Evolutionary conservation across 1,140 invertebrate species (phyloP).

Genomic region (Drosophila pachea): DNA sequence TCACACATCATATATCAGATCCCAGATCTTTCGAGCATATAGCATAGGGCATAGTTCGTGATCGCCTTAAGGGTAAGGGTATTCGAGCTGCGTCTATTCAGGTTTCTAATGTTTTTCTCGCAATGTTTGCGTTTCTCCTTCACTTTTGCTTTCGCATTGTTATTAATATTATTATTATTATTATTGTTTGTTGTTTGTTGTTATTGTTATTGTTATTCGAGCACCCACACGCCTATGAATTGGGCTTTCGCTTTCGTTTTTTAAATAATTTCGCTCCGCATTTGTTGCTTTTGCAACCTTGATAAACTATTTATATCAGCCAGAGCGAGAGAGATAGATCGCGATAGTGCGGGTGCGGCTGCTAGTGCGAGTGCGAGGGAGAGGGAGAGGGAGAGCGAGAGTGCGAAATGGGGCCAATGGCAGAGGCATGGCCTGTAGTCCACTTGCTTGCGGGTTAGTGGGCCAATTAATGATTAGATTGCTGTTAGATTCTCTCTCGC

Average conservation of each 20-base stretch:
- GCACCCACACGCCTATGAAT: conserved; percentile 39
- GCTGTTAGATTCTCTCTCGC: background rate
- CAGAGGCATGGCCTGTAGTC: conserved; percentile 27
- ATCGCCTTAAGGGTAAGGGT: background rate
- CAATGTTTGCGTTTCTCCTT: background rate
- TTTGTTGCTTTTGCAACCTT: conserved; percentile 59
- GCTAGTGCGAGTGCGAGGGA: too few relatives aligned
- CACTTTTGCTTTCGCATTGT: background rate
- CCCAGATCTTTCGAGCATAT: too few relatives aligned
- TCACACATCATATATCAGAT: too few relatives aligned
- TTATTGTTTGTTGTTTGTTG: background rate
- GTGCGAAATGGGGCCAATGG: conserved; percentile 65
- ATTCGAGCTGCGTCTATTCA: background rate
- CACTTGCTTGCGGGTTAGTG: conserved; percentile 75
- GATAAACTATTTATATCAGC: conserved; percentile 77
- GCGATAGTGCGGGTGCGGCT: too few relatives aligned
- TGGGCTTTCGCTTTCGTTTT: conserved; percentile 46
- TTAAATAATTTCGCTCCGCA: conserved; percentile 24
- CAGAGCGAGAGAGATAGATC: conserved; percentile 1
- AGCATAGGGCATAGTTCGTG: too few relatives aligned
- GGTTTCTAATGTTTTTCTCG: background rate
- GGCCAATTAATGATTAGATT: conserved; percentile 75
- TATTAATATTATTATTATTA: background rate
- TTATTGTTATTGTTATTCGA: conserved; percentile 26
- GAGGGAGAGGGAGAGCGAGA: too few relatives aligned